Evolutionary conservation across 2,888 invertebrate species (phyloP), one percentile per base, ranked within the genome.

Genomic region (Hecatera dysodea): DNA sequence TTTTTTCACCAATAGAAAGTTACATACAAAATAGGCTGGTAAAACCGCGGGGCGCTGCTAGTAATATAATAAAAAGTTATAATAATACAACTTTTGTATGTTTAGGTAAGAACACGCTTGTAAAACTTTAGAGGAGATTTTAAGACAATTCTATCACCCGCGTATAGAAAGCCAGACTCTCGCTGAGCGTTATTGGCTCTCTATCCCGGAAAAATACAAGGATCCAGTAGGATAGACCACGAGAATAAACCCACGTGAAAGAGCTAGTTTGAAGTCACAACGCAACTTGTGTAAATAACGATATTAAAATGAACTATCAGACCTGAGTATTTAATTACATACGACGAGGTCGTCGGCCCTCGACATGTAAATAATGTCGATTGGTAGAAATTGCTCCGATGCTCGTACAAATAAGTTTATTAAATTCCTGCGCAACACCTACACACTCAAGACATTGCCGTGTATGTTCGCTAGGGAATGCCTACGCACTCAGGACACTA

Each of bases 351-450:
- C 73, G 57, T 29, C 52, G 75, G 63, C 83, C 75, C 17, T 72
- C 57, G 68, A 62, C 71, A 70, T 75, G 72, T 72, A 77, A 80
- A 77, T 83, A 84, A 77, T 82, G 85, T 80, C 71, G 80, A 78
- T 69, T 70, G 71, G 62, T 60, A 42, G 65, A 75, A 67, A 61
- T 80, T 78, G 75, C 61, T 75, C 29, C 67, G 69, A 64, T 67
- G 17, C 39, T 39, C 15, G 39, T 15, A 66, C 68, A 75, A 69
- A 80, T 84, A 72, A 69, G 69, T 69, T 75, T 77, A 74, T 77
- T 80, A 52, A 69, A 80, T 73, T 74, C 44, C 48, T 72, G 50
- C 52, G 39, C 61, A 63, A 22, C 69, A 27, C 17, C 27, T 64
- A 82, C 55, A 59, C n/a, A 55, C 22, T 39, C 48, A 33, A 48